A percentile compares a stretch with the other conserved stretches of the same genome.
Evolutionary conservation across 30 jellyfish, hydroid and myxozoan species (phyloP).

Genomic region (Aurelia aurita): DNA sequence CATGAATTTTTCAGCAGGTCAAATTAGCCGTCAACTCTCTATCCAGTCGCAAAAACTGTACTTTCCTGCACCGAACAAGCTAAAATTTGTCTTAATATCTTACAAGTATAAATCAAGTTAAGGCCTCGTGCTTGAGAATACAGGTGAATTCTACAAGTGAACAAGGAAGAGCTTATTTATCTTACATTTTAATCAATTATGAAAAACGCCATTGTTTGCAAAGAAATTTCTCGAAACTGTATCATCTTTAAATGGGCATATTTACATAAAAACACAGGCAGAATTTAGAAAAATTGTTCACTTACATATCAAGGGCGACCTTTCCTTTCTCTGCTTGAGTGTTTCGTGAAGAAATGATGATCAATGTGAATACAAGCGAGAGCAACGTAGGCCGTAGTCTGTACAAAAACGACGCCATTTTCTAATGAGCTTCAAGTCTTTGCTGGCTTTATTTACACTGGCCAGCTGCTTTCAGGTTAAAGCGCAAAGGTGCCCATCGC

Average conservation of each 20-base stretch:
- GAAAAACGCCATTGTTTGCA: too few species aligned
- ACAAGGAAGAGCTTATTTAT: too few species aligned
- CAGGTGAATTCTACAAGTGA: slow-evolving; percentile 4
- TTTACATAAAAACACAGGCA: neutral
- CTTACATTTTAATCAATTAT: too few species aligned
- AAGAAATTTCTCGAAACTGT: neutral
- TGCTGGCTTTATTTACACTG: slow-evolving; percentile 26
- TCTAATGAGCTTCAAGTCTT: slow-evolving; percentile 12
- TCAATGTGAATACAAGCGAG: neutral
- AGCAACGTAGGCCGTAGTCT: slow-evolving; percentile 9
- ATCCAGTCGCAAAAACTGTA: too few species aligned
- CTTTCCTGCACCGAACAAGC: too few species aligned
- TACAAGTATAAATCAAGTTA: too few species aligned
- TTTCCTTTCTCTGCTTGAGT: slow-evolving; percentile 41
- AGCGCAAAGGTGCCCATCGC: slow-evolving; percentile 13
- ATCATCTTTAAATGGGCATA: neutral
- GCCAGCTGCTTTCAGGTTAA: slow-evolving; percentile 64
- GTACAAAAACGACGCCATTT: slow-evolving; percentile 54
- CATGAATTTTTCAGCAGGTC: too few species aligned
- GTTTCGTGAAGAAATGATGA: neutral
- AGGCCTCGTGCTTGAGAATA: too few species aligned
- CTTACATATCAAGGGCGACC: slow-evolving; percentile 59
- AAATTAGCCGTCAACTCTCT: too few species aligned
- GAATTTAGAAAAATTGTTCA: neutral
- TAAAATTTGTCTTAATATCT: too few species aligned